A percentile compares a stretch with the other conserved stretches of the same genome.
These are phyloP conservation scores for Octomys mimax DNA, from an alignment of 2,797 vertebrate species.

Conservation along the genomic window DNA sequence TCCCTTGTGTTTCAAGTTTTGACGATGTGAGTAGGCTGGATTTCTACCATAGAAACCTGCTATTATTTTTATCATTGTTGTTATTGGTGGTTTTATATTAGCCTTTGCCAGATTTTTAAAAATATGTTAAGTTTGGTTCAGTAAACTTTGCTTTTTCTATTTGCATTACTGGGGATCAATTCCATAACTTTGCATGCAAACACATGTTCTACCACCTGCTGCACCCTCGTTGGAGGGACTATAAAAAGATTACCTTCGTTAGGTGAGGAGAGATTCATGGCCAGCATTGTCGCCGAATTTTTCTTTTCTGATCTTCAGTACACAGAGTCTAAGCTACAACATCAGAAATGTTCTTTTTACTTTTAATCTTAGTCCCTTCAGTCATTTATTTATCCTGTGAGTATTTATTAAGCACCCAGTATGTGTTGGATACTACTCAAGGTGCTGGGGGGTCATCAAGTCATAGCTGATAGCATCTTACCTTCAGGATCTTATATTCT, in stretches of 20 bases:
- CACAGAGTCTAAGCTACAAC: not conserved
- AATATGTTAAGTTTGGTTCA: not conserved
- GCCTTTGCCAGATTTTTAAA: slow-evolving; percentile 12
- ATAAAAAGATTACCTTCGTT: not conserved
- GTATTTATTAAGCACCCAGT: not conserved
- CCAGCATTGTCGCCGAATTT: not conserved
- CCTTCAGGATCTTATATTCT: not conserved
- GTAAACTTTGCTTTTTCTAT: not conserved
- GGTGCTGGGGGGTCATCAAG: not conserved
- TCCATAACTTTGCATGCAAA: not conserved
- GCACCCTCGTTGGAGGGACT: not conserved
- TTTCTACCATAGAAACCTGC: not conserved
- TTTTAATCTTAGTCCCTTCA: not conserved
- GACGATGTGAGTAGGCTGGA: not conserved
- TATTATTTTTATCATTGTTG: slow-evolving; percentile 27
- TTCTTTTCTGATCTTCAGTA: slow-evolving; percentile 17
- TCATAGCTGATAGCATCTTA: not conserved
- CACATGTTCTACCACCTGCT: not conserved
- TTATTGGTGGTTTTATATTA: not conserved
- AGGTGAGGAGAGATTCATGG: not conserved
- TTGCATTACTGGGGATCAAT: not conserved
- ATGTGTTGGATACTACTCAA: not conserved
- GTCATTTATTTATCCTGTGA: slow-evolving; percentile 15
- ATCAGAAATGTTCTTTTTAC: not conserved
- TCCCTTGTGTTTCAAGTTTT: slow-evolving; percentile 8